Base-by-base conservation (phyloP, 2,797 vertebrate species). In the Petrocephalus sullivani region DNA sequence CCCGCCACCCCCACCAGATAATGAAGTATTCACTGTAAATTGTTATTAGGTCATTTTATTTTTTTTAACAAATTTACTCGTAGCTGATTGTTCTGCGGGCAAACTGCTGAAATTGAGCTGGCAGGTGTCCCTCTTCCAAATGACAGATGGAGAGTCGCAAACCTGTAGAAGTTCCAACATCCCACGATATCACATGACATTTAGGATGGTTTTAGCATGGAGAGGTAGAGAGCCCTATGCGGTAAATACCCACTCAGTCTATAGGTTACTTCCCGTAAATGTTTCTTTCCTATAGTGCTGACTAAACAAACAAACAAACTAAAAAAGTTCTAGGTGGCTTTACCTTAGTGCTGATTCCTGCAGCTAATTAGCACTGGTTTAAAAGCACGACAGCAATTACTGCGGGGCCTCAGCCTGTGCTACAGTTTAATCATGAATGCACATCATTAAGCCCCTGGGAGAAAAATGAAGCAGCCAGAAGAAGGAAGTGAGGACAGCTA, bases 331-430 rank as follows among this genome's bases (percentile, higher is more conserved):
- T 78, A 54, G 51, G 19, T 56, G 53, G 41, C 16, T 58, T 10
- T 86, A 28, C 54, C 82, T 41, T 78, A 64, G 64, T 58, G 23
- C n/a, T 28, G 56, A 53, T 61, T 54, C 78, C 41, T 16, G 58
- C 16, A 82, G 64, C 88, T 85, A 88, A 86, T 88, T 88, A 88
- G 19, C 51, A 7, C 23, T 9, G 88, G 21, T 53, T 19, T 56
- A 53, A 88, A 88, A 71, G 88, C 61, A 64, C 61, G 81, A 75
- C 83, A 58, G 84, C 88, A 54, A 58, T 86, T 85, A 75, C 88
- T 86, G 64, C 61, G 46, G 51, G 83, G 10, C 21, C 61, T 21
- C 84, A 75, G 88, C 64, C 41, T 14, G 61, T 16, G 19, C 49
- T 57, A 61, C 83, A 86, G 64, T 86, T 75, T 88, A 88, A 88